These are phyloP conservation scores for Phengaris alcon DNA, from an alignment of 2,888 invertebrate species.

Conservation along the genomic window DNA sequence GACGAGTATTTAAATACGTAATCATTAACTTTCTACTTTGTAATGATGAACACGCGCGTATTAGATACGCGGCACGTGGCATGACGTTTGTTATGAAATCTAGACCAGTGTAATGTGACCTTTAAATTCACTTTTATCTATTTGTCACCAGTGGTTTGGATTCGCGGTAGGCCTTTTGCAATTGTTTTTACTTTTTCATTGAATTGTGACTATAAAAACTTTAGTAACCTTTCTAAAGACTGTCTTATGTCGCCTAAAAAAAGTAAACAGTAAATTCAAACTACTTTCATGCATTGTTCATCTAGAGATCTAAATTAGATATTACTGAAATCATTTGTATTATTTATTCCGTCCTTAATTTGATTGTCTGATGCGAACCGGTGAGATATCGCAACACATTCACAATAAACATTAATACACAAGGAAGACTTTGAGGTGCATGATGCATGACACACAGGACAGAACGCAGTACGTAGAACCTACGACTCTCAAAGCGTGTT, in stretches of 20 bases:
- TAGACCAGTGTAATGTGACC: slow-evolving; percentile 13
- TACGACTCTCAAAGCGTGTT: slow-evolving; percentile 32
- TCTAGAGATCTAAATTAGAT: neutral
- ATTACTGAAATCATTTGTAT: neutral
- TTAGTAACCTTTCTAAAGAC: neutral
- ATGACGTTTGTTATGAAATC: slow-evolving; percentile 7
- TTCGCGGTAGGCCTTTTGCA: neutral
- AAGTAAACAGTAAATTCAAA: neutral
- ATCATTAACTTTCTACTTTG: slow-evolving; percentile 16
- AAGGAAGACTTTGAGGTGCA: slow-evolving; percentile 23
- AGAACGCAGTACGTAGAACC: slow-evolving; percentile 35
- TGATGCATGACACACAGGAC: slow-evolving; percentile 29
- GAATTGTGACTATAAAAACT: neutral
- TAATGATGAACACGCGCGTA: neutral
- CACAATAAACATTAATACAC: neutral
- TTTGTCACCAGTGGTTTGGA: neutral
- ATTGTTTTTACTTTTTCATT: neutral
- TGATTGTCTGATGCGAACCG: neutral
- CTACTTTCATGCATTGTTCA: neutral
- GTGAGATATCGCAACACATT: slow-evolving; percentile 7
- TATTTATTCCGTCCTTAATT: neutral
- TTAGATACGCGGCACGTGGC: slow-evolving; percentile 2
- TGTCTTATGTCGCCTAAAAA: neutral
- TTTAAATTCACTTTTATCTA: slow-evolving; percentile 7
- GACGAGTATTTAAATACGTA: slow-evolving; percentile 12